Base-by-base conservation (phyloP, 2,113 vertebrate genomes). In the Egretta garzetta region DNA sequence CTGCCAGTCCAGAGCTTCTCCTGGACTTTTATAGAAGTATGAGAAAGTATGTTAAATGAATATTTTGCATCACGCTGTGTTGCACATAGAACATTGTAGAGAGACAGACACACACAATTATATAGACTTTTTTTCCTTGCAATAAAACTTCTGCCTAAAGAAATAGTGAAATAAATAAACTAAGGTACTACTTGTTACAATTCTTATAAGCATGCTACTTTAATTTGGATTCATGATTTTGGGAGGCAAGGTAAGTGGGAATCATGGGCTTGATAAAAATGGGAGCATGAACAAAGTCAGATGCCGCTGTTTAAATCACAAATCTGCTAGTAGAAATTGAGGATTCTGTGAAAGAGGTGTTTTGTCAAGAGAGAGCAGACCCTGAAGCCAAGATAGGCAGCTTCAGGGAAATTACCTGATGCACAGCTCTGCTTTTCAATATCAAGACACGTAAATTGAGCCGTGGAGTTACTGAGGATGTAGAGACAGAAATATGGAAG, bases 21-120 rank as follows among this genome's bases (percentile, higher is more conserved):
- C 24, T 15, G 13, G 55, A 15, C 22, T 55, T 85, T 35, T 63
- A 39, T 32, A 39, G 30, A 8, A 43, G 41, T 43, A 9, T 4
- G 24, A 37, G 70, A 45, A 60, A 62, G 10, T 13, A 9, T 4
- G 7, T 53, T 53, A 62, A 80, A 19, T 28, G 7, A 49, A 12
- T 33, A 14, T 30, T 30, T 1, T 3, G 5, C 5, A 8, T 21
- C 24, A 16, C n/a, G 28, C 28, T 3, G 1, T 19, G 9, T 28
- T 53, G 67, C 41, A 62, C 45, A 5, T 14, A 22, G 39, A 86
- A 45, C 4, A 1, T 2, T 18, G 14, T 28, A n/a, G n/a, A n/a
- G n/a, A 45, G 2, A 50, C 12, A 53, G 4, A 62, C 9, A 18
- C 0, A 27, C 26, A 13, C 6, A 62, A 24, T 41, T 26, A 10